These are phyloP conservation scores for Phaethornis superciliosus DNA, from an alignment of 2,113 vertebrate species.

Conservation along the genomic window DNA sequence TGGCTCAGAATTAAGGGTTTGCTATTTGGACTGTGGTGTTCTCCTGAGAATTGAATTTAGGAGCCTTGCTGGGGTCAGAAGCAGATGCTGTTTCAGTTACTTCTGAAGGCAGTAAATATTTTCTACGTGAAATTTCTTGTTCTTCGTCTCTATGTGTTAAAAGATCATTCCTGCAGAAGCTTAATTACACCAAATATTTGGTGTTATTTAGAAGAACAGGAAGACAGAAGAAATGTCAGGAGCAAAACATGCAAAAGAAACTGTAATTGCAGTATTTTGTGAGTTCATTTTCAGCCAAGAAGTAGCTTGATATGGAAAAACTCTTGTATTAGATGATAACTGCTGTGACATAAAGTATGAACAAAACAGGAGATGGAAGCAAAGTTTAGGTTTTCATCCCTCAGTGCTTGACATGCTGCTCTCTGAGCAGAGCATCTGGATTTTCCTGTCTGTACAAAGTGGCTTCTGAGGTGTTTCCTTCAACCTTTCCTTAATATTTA, in stretches of 20 bases:
- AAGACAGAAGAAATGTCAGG: not conserved
- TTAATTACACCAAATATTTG: not conserved
- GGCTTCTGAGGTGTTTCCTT: not conserved
- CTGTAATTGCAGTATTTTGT: not conserved
- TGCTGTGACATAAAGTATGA: not conserved
- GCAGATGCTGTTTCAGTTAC: not conserved
- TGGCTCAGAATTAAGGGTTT: slow-evolving; percentile 46
- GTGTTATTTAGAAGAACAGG: not conserved
- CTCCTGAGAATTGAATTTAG: not conserved
- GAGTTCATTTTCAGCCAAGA: not conserved
- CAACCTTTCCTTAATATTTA: not conserved
- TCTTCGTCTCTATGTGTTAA: not conserved
- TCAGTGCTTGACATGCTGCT: not conserved
- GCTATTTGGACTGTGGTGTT: slow-evolving; percentile 22
- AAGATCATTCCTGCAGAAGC: not conserved
- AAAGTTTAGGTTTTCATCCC: not conserved
- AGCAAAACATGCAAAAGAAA: not conserved
- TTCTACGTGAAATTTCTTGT: not conserved
- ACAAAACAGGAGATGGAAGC: not conserved
- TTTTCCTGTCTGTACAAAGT: not conserved
- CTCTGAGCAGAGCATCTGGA: not conserved
- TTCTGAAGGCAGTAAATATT: not conserved
- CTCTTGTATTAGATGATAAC: not conserved
- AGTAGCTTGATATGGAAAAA: not conserved
- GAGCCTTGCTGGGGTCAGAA: not conserved